Base-by-base conservation (phyloP, 35 echinoderm and acorn worm genomes). In the Diadema setosum region DNA sequence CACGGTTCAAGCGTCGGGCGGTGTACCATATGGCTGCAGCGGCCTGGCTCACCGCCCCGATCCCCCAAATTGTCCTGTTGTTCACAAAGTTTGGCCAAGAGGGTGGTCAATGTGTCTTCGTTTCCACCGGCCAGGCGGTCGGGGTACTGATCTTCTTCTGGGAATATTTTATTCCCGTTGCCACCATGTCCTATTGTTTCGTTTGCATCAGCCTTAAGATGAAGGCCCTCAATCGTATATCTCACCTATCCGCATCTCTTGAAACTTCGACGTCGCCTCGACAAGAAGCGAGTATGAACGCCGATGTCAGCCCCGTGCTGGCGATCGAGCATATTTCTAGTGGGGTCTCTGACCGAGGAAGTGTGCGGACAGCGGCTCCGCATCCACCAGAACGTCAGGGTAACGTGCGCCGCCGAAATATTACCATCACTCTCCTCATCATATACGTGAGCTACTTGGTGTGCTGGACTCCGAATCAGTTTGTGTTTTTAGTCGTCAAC, bases 381-480 rank as follows among this genome's bases (percentile, higher is more conserved):
- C 9, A 25, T 36, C 23, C 32, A 12, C 35, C 45, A 50, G 40
- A 65, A 37, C 25, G 5, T n/a, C 35, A 20, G 25, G 44, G 55
- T 11, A 59, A 26, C 21, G 45, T 83, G 9, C 45, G 55, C 2
- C 45, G 55, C 26, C 81, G 81, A 14, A 83, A 50, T 30, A 83
- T 56, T 30, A 83, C 45, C 45, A 32, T 83, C 12, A 88, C 86
- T 16, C 86, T 88, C 14, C 48, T 75, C 43, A 45, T 88, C 42
- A 46, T 88, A 30, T 88, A 75, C 70, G 9, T 88, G 8, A 58
- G 31, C 8, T 88, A 52, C 45, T n/a, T 76, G 20, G 35, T 88
- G 16, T 88, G 86, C 44, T 88, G 86, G 86, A 88, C 86, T 32
- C 86, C 86, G 3, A 88, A 88, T 52, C 86, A 88, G 69, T 29